A percentile compares a stretch with the other conserved stretches of the same genome.
Evolutionary conservation across 2,113 vertebrate genomes (phyloP).

Genomic region (Chaetodon trifascialis): DNA sequence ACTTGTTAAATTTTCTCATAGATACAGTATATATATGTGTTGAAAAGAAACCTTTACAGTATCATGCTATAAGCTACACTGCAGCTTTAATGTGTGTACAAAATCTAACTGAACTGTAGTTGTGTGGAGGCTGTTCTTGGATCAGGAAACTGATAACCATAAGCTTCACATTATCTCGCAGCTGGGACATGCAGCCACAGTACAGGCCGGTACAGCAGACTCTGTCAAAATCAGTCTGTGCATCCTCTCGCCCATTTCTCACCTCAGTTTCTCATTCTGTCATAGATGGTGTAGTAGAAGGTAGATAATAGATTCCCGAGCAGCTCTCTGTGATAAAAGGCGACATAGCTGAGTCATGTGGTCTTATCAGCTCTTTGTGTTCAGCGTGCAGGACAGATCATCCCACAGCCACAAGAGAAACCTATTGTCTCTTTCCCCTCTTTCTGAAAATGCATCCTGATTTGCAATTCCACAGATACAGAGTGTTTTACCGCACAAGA

Average conservation of each 20-base stretch:
- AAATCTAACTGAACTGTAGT: neutral
- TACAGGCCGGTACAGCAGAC: neutral
- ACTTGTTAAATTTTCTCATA: constrained; percentile 10
- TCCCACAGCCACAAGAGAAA: constrained; percentile 36
- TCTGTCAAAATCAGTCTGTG: constrained; percentile 36
- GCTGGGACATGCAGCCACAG: constrained; percentile 20
- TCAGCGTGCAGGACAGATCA: constrained; percentile 53
- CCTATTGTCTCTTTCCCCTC: constrained; percentile 44
- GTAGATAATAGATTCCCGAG: constrained; percentile 57
- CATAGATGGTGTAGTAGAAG: constrained; percentile 34
- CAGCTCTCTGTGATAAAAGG: constrained; percentile 52
- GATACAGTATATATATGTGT: neutral
- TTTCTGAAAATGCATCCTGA: constrained; percentile 52
- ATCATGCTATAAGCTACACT: neutral
- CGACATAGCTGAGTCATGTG: constrained; percentile 56
- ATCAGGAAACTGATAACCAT: neutral
- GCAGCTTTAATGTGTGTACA: neutral
- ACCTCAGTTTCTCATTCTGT: constrained; percentile 40
- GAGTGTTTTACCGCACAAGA: constrained; percentile 46
- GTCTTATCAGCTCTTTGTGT: constrained; percentile 56
- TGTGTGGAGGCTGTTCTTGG: constrained; percentile 7
- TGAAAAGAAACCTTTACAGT: constrained; percentile 15
- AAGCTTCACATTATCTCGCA: neutral
- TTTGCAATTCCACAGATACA: constrained; percentile 52
- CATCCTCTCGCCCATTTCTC: neutral